These are phyloP conservation scores for Sorex fumeus DNA, from an alignment of 2,113 vertebrate species.

Conservation along the genomic window DNA sequence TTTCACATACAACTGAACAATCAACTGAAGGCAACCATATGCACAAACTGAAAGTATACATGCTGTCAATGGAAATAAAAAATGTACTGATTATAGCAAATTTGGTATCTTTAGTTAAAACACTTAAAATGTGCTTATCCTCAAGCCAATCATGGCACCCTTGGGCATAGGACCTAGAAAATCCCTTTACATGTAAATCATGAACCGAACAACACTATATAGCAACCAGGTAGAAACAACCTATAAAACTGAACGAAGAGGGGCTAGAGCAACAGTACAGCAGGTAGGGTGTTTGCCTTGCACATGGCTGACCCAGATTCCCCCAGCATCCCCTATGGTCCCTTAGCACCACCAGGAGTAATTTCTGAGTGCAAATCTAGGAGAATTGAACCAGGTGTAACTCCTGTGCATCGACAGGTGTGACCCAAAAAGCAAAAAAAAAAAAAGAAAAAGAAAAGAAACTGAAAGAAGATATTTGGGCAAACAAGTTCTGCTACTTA, in stretches of 20 bases:
- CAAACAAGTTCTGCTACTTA: not conserved
- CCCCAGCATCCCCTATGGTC: no score
- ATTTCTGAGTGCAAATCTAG: no score
- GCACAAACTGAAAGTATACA: not conserved
- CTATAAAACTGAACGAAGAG: not conserved
- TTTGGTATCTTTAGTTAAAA: not conserved
- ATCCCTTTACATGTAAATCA: not conserved
- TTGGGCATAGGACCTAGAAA: not conserved
- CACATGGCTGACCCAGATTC: no score
- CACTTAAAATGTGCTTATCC: not conserved
- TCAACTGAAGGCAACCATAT: not conserved
- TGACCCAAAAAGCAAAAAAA: no score
- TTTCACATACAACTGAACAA: not conserved
- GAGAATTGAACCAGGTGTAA: no score
- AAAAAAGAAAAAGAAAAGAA: no score
- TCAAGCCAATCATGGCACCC: not conserved
- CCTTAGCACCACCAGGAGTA: no score
- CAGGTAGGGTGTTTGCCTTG: no score
- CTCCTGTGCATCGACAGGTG: no score
- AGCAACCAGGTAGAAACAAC: not conserved
- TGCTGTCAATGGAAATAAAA: not conserved
- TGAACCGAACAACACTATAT: not conserved
- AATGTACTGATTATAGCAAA: conserved; percentile 41
- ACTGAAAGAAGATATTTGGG: not conserved
- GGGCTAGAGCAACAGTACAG: no score